phyloP scores from a whole-genome alignment of 2,113 vertebrate genomes.

The Stictonetta naevosa region DNA sequence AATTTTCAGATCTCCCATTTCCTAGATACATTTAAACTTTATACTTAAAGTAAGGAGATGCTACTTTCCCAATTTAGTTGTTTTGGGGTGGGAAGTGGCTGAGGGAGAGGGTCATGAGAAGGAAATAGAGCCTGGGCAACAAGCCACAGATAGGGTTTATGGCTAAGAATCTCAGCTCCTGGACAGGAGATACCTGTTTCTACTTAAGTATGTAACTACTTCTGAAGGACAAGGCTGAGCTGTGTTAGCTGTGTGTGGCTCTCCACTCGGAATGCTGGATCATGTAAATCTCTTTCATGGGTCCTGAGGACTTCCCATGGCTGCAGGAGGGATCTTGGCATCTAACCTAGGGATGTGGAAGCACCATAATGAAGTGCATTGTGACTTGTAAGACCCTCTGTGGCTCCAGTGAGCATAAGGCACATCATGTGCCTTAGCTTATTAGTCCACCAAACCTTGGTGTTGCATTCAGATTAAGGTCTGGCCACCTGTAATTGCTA shows the following conservation, averaged over 20 bases:
- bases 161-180: not conserved
- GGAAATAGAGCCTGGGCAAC: not conserved
- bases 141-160: not conserved
- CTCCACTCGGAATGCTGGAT: not conserved
- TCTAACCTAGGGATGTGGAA: not conserved
- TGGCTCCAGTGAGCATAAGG: not conserved
- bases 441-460: not conserved
- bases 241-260: not conserved
- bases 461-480: not conserved
- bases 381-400: not conserved
- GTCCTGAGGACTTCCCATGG: not conserved
- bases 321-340: not conserved
- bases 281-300: not conserved
- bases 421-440: conserved; percentile 16
- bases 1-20: not conserved
- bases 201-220: not conserved
- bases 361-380: conserved; percentile 4
- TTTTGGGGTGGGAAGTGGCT: not conserved
- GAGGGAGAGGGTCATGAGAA: not conserved
- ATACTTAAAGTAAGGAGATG: not conserved
- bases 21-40: not conserved
- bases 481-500: not conserved
- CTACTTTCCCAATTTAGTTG: not conserved
- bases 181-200: too few species aligned
- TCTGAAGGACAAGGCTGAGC: not conserved